These are phyloP conservation scores for Sinopyrophorus schimmeli DNA, from an alignment of 2,888 invertebrate genomes.

Conservation along the genomic window DNA sequence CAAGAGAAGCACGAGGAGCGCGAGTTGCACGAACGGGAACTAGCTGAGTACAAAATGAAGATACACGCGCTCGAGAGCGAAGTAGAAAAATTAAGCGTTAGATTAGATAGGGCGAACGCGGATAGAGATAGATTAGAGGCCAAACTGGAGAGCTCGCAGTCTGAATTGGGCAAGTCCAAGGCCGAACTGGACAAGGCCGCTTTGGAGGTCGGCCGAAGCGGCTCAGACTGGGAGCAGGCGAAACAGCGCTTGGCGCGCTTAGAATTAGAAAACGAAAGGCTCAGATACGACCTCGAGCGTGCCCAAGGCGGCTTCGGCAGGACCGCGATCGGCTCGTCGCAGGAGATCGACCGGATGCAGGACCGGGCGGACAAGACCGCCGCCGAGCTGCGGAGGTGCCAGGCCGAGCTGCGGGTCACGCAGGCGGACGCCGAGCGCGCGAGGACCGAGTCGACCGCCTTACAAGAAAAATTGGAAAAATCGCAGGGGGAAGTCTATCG, in stretches of 20 bases:
- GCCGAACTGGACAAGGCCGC: conserved; percentile 91
- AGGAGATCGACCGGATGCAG: conserved; percentile 80
- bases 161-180: conserved; percentile 91
- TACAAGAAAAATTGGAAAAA: conserved; percentile 92
- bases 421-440: conserved; percentile 90
- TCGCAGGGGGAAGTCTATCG: conserved; percentile 94
- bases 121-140: conserved; percentile 91
- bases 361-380: conserved; percentile 85
- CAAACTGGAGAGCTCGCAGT: conserved; percentile 89
- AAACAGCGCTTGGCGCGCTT: conserved; percentile 81
- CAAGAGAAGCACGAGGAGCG: conserved; percentile 95
- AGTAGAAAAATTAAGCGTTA: conserved; percentile 84
- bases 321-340: conserved; percentile 71
- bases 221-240: conserved; percentile 86
- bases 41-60: conserved; percentile 95
- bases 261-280: conserved; percentile 88
- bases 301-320: conserved; percentile 84
- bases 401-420: conserved; percentile 88
- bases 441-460: conserved; percentile 76
- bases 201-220: conserved; percentile 85
- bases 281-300: conserved; percentile 67
- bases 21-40: conserved; percentile 88
- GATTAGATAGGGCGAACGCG: conserved; percentile 85
- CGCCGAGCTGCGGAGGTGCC: conserved; percentile 82
- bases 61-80: conserved; percentile 88